Evolutionary conservation across 2,888 invertebrate species (phyloP).

Genomic region (Tipula unca): DNA sequence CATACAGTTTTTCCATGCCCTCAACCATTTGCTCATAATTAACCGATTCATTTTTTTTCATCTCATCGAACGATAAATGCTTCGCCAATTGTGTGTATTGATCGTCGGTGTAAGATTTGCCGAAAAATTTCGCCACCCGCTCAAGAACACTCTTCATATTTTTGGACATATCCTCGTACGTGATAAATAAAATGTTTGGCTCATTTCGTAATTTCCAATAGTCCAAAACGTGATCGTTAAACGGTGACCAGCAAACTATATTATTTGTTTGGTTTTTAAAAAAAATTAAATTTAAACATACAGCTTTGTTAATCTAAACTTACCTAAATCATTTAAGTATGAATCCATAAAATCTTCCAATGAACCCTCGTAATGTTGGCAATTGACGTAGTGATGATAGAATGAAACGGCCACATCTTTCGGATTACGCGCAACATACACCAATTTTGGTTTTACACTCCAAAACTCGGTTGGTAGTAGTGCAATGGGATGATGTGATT

Average conservation of each 20-base stretch:
- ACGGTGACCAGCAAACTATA: background rate
- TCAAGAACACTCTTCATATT: background rate
- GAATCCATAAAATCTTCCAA: background rate
- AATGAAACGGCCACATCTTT: background rate
- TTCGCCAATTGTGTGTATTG: too few relatives aligned
- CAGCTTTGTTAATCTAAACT: background rate
- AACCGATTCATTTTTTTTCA: too few relatives aligned
- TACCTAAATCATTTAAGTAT: background rate
- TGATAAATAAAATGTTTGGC: background rate
- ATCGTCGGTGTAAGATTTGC: too few relatives aligned
- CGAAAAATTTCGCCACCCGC: background rate
- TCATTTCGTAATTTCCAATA: background rate
- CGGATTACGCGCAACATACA: background rate
- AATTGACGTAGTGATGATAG: background rate
- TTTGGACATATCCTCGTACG: background rate
- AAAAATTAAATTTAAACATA: background rate
- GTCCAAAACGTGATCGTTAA: background rate
- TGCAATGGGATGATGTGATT: background rate
- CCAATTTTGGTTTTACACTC: background rate
- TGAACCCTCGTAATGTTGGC: background rate
- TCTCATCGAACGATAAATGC: too few relatives aligned
- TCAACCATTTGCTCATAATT: background rate
- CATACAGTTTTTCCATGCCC: background rate
- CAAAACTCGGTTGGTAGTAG: background rate
- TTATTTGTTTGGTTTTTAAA: background rate